A percentile compares a stretch with the other conserved stretches of the same genome.
Conservation (phyloP, 2,113 vertebrate genomes). For the Eubucco bourcierii region DNA sequence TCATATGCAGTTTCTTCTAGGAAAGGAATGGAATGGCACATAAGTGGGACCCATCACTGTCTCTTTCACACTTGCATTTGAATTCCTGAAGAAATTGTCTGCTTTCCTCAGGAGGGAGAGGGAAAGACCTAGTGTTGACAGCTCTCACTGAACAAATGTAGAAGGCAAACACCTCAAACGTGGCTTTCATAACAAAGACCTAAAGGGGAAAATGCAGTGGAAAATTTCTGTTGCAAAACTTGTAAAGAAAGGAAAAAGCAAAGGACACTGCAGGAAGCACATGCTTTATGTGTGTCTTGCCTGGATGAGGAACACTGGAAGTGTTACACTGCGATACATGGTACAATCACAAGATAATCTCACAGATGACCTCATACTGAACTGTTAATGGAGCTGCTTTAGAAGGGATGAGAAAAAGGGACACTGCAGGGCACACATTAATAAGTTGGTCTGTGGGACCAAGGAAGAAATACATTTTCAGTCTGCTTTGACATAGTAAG, state of each 20-base stretch:
- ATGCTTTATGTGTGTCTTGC: neutral
- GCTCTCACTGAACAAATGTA: neutral
- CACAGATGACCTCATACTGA: neutral
- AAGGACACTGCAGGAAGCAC: neutral
- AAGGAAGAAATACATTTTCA: neutral
- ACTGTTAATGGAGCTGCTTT: neutral
- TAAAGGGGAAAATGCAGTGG: neutral
- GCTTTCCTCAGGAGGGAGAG: neutral
- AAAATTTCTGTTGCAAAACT: neutral
- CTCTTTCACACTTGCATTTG: neutral
- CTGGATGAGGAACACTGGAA: neutral
- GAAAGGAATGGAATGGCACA: neutral
- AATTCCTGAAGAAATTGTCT: neutral
- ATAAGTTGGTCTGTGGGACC: neutral
- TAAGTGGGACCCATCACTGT: neutral
- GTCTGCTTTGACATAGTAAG: neutral
- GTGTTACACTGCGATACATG: neutral
- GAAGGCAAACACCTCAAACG: neutral
- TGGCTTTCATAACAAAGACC: neutral
- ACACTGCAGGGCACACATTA: neutral
- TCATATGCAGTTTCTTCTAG: neutral
- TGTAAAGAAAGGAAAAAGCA: neutral
- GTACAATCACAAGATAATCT: neutral
- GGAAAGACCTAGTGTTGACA: neutral
- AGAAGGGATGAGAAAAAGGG: neutral